Evolutionary conservation across 2,888 invertebrate genomes (phyloP).

Genomic region (Artemia sinica): DNA sequence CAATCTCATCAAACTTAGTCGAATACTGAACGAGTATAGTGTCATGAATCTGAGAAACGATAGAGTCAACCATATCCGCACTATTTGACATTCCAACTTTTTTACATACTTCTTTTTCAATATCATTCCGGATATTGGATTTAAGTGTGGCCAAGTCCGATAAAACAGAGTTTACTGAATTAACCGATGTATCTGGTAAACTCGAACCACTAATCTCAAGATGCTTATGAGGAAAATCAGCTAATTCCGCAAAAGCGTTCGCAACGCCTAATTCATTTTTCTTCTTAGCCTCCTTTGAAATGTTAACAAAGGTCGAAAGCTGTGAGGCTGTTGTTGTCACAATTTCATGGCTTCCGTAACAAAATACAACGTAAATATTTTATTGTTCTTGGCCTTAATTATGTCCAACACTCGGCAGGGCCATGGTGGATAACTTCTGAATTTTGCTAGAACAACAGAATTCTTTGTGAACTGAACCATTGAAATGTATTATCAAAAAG

Average conservation of each 20-base stretch:
- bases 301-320: not conserved
- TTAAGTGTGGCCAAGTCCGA: not conserved
- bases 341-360: not conserved
- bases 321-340: constrained; percentile 8
- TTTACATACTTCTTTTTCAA: too few relatives aligned
- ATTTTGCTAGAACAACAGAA: too few relatives aligned
- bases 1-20: too few relatives aligned
- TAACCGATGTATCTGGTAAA: not conserved
- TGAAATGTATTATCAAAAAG: too few relatives aligned
- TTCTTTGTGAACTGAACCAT: too few relatives aligned
- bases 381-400: not conserved
- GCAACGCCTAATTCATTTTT: not conserved
- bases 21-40: too few relatives aligned
- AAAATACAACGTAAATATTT: not conserved
- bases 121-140: too few relatives aligned
- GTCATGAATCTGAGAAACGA: too few relatives aligned
- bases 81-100: too few relatives aligned
- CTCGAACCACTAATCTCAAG: not conserved
- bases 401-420: not conserved
- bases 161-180: not conserved
- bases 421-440: not conserved
- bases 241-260: not conserved
- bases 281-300: not conserved
- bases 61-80: too few relatives aligned
- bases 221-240: not conserved